Evolutionary conservation across 2,888 invertebrate species (phyloP), one percentile per base, ranked within the genome.

Genomic region (Cosmorhoe ocellata): DNA sequence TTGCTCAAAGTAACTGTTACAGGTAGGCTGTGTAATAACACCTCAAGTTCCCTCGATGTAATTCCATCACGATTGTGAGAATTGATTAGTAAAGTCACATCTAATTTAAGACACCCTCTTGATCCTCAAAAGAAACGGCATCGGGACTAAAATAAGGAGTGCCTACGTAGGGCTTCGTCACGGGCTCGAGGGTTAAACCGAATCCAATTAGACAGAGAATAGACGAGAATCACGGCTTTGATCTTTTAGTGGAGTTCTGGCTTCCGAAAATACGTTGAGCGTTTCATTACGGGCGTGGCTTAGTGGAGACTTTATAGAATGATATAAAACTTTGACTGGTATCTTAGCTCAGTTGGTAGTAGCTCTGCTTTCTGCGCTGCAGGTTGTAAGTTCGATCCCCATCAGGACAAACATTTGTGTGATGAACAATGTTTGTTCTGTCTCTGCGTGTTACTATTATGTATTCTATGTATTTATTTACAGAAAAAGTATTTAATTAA

Each of bases 181-280:
- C 46, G 22, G 11, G 9, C 36, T 7, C 33, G 41, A 33, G 42
- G 47, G 47, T 30, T 42, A 34, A 38, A 50, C 34, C 51, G 51
- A 47, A 43, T 52, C 51, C 51, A 52, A 52, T 52, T 52, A 52
- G 42, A 47, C 38, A 28, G 33, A 32, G 51, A 52, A 47, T 37
- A 43, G 51, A 39, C 47, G 46, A 42, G 37, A 18, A 37, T 45
- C 47, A 34, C 34, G 8, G 22, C 51, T 52, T 52, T 52, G 51
- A 47, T 52, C 51, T 52, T 34, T 10, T 24, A 27, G 39, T 28
- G 8, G 36, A 36, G 32, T 24, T 13, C 26, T 13, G 12, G 0
- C 6, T 33, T 33, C 3, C 3, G 9, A 14, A 42, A 9, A n/a
- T 18, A 3, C 14, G 10, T 13, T 13, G 10, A 11, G 7, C 42